Conservation (phyloP, 2,113 vertebrate species). For the Syngnathus scovelli region DNA sequence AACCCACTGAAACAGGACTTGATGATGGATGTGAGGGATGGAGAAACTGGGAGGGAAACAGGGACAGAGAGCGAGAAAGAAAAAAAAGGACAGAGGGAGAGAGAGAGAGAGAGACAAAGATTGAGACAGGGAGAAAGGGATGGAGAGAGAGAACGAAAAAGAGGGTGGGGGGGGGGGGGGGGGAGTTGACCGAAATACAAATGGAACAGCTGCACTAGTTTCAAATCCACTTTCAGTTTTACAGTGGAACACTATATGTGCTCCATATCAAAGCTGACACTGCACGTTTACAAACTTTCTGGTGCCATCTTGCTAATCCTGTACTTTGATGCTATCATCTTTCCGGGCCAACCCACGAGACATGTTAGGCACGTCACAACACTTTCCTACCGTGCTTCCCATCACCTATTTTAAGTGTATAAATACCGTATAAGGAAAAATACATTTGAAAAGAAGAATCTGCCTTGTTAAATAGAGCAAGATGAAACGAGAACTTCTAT, state of each 20-base stretch:
- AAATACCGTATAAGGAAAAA: constrained; percentile 36
- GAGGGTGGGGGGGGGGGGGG: not conserved
- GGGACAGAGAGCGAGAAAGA: constrained; percentile 1
- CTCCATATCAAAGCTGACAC: constrained; percentile 47
- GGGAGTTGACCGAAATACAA: constrained; percentile 37
- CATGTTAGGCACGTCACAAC: constrained; percentile 50
- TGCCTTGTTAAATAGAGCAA: constrained; percentile 51
- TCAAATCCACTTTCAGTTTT: constrained; percentile 61
- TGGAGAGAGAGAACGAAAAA: constrained; percentile 6
- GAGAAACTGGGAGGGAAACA: constrained; percentile 20
- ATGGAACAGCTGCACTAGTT: constrained; percentile 60
- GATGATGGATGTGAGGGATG: constrained; percentile 43
- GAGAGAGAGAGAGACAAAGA: constrained; percentile 10
- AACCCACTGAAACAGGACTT: constrained; percentile 53
- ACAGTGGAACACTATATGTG: constrained; percentile 65
- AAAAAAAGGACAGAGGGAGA: not conserved
- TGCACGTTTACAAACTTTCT: constrained; percentile 64
- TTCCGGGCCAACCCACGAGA: constrained; percentile 56
- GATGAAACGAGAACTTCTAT: constrained; percentile 37
- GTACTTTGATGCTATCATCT: constrained; percentile 60
- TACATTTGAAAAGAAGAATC: constrained; percentile 46
- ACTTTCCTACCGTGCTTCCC: constrained; percentile 34
- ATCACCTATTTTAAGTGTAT: constrained; percentile 39
- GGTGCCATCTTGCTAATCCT: constrained; percentile 53
- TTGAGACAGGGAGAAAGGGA: constrained; percentile 14